Evolutionary conservation across 2,797 vertebrate species (phyloP).

Genomic region (Malurus splendens): DNA sequence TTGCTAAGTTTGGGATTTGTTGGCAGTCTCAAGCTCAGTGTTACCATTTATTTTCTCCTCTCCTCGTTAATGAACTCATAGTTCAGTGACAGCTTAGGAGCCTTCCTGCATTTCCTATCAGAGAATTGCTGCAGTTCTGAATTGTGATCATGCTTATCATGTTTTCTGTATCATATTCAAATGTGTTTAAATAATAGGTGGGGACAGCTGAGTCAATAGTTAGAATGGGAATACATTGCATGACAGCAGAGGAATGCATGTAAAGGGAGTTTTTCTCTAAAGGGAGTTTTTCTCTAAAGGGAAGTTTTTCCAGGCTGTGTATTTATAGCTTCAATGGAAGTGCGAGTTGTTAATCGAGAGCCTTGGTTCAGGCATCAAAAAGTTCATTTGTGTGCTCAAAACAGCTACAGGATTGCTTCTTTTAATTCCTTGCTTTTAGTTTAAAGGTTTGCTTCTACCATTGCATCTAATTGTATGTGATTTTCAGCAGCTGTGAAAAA

Average conservation of each 20-base stretch:
- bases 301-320: not conserved
- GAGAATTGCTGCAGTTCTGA: not conserved
- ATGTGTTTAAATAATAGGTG: not conserved
- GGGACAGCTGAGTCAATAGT: not conserved
- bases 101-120: not conserved
- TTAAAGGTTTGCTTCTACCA: not conserved
- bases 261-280: not conserved
- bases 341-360: not conserved
- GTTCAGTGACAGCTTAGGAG: not conserved
- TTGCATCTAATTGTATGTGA: not conserved
- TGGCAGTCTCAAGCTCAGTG: not conserved
- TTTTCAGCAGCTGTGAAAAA: not conserved
- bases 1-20: not conserved
- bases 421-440: not conserved
- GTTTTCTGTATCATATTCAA: not conserved
- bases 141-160: not conserved
- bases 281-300: not conserved
- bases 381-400: not conserved
- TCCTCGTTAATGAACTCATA: slow-evolving; percentile 1
- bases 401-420: not conserved
- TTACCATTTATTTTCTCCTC: not conserved
- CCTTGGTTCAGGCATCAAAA: not conserved
- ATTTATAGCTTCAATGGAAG: not conserved
- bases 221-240: not conserved
- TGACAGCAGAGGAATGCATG: not conserved